Evolutionary conservation across 2,797 vertebrate genomes (phyloP), one percentile per base, ranked within the genome.

Genomic region (Tangara arthus): DNA sequence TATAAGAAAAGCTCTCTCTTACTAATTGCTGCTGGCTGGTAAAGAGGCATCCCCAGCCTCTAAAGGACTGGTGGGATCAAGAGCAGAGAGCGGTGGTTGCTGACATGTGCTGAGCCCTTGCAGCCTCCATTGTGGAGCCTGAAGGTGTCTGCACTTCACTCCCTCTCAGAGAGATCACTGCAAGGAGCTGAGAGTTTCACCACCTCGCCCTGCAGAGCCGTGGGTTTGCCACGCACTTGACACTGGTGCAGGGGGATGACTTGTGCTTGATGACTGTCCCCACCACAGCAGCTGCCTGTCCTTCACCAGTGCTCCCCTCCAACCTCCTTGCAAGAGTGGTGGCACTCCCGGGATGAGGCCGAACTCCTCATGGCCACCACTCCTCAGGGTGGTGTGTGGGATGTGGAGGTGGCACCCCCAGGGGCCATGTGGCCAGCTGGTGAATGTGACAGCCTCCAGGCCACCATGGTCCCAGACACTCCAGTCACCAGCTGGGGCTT

Each of bases 61-160:
- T 69, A 21, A 64, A 77, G 65, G 77, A 35, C 53, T 28, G 32
- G 6, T 61, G 35, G 12, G 23, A 63, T 28, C 0, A 1, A 20
- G 55, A 65, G 6, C 2, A 0, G 73, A 68, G 46, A 42, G n/a
- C 0, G 0, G 39, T 37, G 34, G 21, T 22, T 87, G 87, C 68
- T 93, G 95, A 92, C 64, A 71, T 27, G 10, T 9, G 11, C 64
- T 69, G 59, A 94, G 87, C 53, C 28, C 72, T 91, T 1, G 1
- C 63, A 91, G 64, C 60, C 59, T 89, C 66, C 1, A 2, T 55
- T 1, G 4, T 4, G 23, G 75, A 57, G 52, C 52, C 79, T 8
- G 2, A 70, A 57, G 47, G 89, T 96, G 90, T 91, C 69, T 2
- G 2, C 90, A 95, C 95, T 97, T 97, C 88, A 93, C 87, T 94